Evolutionary conservation across 2,797 vertebrate genomes (phyloP).

Genomic region (Dromococcyx pavoninus): DNA sequence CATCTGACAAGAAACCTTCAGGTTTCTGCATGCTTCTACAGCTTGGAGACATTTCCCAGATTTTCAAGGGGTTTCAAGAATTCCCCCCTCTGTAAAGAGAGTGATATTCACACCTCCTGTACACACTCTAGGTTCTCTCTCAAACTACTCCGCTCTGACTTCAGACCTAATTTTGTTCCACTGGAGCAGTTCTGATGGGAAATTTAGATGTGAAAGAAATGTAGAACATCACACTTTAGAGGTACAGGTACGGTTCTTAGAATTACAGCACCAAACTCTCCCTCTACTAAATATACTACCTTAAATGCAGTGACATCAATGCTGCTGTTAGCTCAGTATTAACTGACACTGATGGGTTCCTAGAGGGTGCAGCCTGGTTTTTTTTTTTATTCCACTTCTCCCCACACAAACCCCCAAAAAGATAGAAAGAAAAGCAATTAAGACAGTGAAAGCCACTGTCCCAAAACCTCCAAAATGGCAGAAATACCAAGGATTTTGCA

Average conservation of each 20-base stretch:
- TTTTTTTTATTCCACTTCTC: background rate
- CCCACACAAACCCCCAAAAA: too few species aligned
- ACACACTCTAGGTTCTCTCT: background rate
- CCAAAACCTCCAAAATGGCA: background rate
- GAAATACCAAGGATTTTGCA: background rate
- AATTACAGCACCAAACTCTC: background rate
- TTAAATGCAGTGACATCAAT: background rate
- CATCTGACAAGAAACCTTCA: background rate
- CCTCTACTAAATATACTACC: background rate
- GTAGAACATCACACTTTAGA: background rate
- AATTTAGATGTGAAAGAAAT: background rate
- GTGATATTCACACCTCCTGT: background rate
- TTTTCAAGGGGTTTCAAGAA: background rate
- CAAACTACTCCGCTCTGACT: background rate
- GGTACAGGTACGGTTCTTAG: background rate
- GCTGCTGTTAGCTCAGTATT: background rate
- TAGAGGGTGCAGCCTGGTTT: background rate
- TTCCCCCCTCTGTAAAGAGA: background rate
- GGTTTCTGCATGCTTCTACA: background rate
- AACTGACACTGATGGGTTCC: background rate
- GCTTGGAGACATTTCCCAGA: background rate
- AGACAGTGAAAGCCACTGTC: background rate
- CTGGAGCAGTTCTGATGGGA: background rate
- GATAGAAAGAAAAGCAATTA: background rate
- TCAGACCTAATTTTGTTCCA: background rate